These are phyloP conservation scores for Callorhinus ursinus DNA, from an alignment of 2,113 vertebrate species.

Conservation along the genomic window DNA sequence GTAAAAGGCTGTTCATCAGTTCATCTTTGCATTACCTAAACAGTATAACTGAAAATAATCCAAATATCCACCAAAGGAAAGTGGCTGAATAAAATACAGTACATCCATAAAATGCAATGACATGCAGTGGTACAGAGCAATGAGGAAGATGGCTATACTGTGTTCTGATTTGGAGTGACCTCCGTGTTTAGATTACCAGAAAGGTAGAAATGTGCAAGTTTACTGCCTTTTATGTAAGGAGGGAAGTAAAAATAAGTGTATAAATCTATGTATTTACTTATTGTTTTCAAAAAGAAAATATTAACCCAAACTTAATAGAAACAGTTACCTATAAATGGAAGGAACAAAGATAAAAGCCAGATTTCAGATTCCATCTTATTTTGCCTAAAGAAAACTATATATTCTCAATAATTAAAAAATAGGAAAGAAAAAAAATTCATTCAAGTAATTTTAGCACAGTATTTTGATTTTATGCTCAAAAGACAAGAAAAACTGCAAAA, in stretches of 20 bases:
- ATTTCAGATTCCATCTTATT: neutral
- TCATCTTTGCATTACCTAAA: neutral
- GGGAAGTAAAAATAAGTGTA: neutral
- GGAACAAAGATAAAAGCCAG: neutral
- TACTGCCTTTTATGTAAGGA: neutral
- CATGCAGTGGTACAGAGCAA: neutral
- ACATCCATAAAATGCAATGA: neutral
- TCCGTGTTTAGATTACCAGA: neutral
- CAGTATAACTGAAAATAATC: neutral
- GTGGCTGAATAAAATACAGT: neutral
- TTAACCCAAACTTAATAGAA: neutral
- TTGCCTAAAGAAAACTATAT: neutral
- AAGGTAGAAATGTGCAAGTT: neutral
- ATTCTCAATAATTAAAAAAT: neutral
- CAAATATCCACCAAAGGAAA: neutral
- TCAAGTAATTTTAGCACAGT: neutral
- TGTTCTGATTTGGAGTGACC: neutral
- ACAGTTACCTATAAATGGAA: neutral
- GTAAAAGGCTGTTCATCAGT: neutral
- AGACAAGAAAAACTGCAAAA: neutral
- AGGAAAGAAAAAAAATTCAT: neutral
- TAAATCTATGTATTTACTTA: neutral
- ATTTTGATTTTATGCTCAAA: slow-evolving; percentile 9
- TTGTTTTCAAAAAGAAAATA: slow-evolving; percentile 5
- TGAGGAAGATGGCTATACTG: neutral